Conservation (phyloP, 1,140 invertebrate species). For the Wasmannia auropunctata region DNA sequence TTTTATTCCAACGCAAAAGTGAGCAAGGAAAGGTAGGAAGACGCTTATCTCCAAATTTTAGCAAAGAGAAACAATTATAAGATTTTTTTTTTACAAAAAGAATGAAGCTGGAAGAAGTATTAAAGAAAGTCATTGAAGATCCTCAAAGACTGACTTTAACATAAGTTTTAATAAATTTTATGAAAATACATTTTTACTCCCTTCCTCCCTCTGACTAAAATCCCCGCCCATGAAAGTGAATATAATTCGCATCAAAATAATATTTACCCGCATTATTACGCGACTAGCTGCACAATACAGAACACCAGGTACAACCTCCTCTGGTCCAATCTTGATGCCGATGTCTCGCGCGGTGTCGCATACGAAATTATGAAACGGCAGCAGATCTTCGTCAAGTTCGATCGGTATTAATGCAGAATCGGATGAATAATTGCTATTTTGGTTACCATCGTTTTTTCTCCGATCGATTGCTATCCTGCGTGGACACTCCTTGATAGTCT, state of each 20-base stretch:
- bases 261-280: constrained; percentile 76
- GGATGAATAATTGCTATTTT: neutral
- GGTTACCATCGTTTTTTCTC: neutral
- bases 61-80: no score
- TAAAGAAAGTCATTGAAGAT: no score
- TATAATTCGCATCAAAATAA: neutral
- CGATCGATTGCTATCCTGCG: neutral
- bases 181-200: no score
- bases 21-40: no score
- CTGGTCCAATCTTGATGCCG: constrained; percentile 76
- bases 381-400: constrained; percentile 71
- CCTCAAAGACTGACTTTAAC: no score
- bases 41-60: no score
- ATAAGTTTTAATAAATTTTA: no score
- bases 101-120: no score
- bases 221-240: neutral
- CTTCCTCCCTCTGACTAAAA: no score
- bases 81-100: no score
- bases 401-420: constrained; percentile 61
- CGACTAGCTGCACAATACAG: constrained; percentile 74
- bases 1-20: neutral
- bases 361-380: constrained; percentile 76
- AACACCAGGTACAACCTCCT: constrained; percentile 79
- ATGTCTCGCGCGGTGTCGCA: constrained; percentile 77
- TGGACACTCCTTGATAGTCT: neutral